Base-by-base conservation (phyloP, 1,140 invertebrate species). In the Archivesica marissinica region DNA sequence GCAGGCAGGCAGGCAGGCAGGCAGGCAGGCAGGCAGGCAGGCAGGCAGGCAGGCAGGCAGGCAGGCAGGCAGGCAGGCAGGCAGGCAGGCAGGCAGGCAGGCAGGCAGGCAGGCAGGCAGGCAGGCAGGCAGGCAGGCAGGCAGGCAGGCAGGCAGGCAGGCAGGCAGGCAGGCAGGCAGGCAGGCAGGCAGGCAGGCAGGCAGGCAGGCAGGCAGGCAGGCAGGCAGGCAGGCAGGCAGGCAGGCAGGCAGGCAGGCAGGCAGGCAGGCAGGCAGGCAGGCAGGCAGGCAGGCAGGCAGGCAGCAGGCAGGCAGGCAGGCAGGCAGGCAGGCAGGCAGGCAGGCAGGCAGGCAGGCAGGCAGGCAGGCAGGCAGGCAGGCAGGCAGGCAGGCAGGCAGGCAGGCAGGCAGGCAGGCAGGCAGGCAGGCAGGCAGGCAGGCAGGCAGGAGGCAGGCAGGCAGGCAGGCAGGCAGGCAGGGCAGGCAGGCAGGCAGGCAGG, bases 171-270 rank as follows among this genome's bases (percentile, higher is more conserved):
- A 54, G 59, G 59, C 59, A 64, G 59, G 74, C 74, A 76, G 74
- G 74, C 74, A 76, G 74, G 74, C 50, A 56, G 74, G 74, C 50
- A 76, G 74, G 74, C 74, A 50, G 74, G 74, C 74, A 76, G 74
- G 74, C 74, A 76, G 74, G 50, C 74, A 76, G 39, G 74, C 74
- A 56, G 74, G 74, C 74, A 76, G 74, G 50, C 74, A 76, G 39
- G 74, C 74, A 56, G 74, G 74, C 74, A 76, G 74, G 74, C 74
- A 76, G 74, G 74, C 74, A 76, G 74, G 74, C 74, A 76, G 50
- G 50, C 74, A 50, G 74, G 74, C 74, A 76, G 74, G 50, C 74
- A 76, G 74, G 74, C 74, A 76, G 74, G 59, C 59, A 64, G 59
- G 59, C 59, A 64, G 59, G 59, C 59, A 64, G 59, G 59, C 59